Percentiles rank a stretch among this genome's conserved stretches.
phyloP scores from a whole-genome alignment of 1,140 invertebrate genomes.

The Stenopsyche tienmushanensis region DNA sequence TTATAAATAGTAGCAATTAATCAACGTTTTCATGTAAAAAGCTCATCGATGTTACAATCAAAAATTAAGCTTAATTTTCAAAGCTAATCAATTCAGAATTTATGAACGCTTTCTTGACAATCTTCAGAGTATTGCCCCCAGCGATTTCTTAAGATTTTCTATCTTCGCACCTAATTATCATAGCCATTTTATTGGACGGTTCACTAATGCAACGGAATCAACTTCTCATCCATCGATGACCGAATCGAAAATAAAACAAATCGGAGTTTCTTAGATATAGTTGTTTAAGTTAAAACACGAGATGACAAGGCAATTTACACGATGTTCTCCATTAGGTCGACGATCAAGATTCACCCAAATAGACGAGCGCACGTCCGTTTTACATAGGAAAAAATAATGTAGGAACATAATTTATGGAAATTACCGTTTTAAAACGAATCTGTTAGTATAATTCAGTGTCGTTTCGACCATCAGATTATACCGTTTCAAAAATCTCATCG shows the following conservation, averaged over 20 bases:
- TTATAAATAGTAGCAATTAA: too few relatives aligned
- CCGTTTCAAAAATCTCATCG: neutral
- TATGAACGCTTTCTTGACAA: too few relatives aligned
- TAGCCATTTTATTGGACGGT: too few relatives aligned
- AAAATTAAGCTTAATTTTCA: too few relatives aligned
- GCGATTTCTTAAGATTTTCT: too few relatives aligned
- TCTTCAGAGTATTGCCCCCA: too few relatives aligned
- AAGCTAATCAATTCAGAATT: too few relatives aligned
- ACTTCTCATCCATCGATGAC: too few relatives aligned
- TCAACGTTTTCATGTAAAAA: too few relatives aligned
- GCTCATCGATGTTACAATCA: too few relatives aligned
- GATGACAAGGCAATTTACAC: neutral
- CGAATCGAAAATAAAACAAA: neutral
- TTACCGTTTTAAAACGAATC: constrained; percentile 5
- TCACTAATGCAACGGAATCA: too few relatives aligned
- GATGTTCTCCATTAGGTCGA: neutral
- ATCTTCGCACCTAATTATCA: too few relatives aligned
- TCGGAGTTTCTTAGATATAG: neutral
- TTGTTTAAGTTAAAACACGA: neutral
- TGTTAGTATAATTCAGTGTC: neutral
- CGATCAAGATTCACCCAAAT: neutral
- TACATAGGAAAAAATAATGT: neutral
- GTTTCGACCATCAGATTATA: neutral
- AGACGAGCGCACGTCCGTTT: neutral
- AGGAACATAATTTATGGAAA: neutral